These are phyloP conservation scores for Sminthopsis crassicaudata DNA, from an alignment of 2,113 vertebrate species.

Conservation along the genomic window DNA sequence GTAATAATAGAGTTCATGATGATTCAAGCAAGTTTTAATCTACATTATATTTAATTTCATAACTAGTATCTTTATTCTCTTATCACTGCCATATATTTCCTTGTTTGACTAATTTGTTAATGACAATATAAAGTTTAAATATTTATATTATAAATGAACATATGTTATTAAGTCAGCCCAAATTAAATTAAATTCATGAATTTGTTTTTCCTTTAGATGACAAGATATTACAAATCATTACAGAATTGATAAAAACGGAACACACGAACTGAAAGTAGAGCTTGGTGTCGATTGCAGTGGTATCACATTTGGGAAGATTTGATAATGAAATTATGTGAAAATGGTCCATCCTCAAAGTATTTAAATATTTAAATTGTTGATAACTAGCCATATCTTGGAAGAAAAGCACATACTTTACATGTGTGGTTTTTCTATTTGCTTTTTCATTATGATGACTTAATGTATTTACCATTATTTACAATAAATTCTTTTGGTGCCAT, in stretches of 20 bases:
- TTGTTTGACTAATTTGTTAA: constrained; percentile 21
- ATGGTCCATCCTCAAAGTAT: constrained; percentile 52
- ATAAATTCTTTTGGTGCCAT: constrained; percentile 75
- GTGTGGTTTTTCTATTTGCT: constrained; percentile 67
- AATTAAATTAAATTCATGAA: constrained; percentile 16
- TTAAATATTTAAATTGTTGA: constrained; percentile 57
- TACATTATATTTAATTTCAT: background rate
- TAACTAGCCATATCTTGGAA: constrained; percentile 50
- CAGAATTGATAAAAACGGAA: constrained; percentile 93
- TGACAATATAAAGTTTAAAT: background rate
- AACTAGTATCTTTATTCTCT: background rate
- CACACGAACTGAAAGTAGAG: constrained; percentile 74
- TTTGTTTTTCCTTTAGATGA: constrained; percentile 87
- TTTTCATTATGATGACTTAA: constrained; percentile 61
- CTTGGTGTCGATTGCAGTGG: constrained; percentile 1
- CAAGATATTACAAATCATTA: constrained; percentile 92
- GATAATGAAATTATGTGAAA: constrained; percentile 28
- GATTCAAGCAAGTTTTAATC: background rate
- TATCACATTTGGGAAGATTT: constrained; percentile 61
- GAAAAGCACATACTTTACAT: constrained; percentile 76
- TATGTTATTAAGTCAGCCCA: constrained; percentile 2
- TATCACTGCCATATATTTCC: constrained; percentile 17
- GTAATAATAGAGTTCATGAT: background rate
- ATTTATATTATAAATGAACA: background rate
- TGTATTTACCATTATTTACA: constrained; percentile 76